Conservation (phyloP, 2,888 invertebrate genomes). For the Cerceris ruficornis region DNA sequence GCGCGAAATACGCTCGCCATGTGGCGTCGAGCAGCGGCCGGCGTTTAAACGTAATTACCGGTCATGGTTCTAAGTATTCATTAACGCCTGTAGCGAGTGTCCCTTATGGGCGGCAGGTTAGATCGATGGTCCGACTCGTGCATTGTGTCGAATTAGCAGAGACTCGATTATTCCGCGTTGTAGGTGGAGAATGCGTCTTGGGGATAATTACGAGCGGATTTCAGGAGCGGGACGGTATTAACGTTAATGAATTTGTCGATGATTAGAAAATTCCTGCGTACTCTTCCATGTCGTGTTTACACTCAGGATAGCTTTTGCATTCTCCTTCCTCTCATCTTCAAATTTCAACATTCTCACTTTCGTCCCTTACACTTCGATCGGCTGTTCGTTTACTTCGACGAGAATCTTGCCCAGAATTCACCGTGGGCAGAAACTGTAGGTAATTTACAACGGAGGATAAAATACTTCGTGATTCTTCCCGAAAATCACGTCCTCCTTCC, state of each 20-base stretch:
- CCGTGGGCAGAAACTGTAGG: too few species aligned
- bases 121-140: conserved; percentile 34
- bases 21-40: conserved; percentile 45
- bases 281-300: too few species aligned
- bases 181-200: neutral
- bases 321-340: too few species aligned
- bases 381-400: too few species aligned
- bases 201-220: conserved; percentile 27
- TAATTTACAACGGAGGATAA: too few species aligned
- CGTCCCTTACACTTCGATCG: too few species aligned
- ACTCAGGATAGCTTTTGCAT: too few species aligned
- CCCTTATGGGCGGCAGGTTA: conserved; percentile 39
- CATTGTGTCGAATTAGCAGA: conserved; percentile 42
- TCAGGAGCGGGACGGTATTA: conserved; percentile 14
- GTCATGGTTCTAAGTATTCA: conserved; percentile 67
- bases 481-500: too few species aligned
- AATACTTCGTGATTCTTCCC: too few species aligned
- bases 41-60: conserved; percentile 65
- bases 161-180: conserved; percentile 39
- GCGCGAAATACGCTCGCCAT: conserved; percentile 52
- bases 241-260: conserved; percentile 3
- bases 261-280: neutral
- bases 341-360: too few species aligned
- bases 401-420: too few species aligned
- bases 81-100: conserved; percentile 57